phyloP scores from a whole-genome alignment of 2,888 invertebrate genomes.

The Pseudeuparius sepicola region DNA sequence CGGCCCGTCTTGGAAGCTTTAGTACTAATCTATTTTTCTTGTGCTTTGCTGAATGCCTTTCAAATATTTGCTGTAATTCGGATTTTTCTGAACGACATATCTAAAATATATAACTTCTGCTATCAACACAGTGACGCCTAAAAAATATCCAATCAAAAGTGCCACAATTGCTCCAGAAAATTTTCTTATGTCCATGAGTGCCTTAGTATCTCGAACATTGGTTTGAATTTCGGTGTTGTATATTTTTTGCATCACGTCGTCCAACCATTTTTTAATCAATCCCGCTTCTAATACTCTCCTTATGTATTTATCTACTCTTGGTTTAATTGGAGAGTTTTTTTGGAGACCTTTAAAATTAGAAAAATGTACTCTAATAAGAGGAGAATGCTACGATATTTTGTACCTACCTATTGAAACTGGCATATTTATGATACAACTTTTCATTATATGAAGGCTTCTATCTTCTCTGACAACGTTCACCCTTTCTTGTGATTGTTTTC shows the following conservation, averaged over 20 bases:
- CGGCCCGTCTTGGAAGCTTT: too few species aligned
- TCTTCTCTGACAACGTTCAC: conserved; percentile 22
- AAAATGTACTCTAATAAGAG: conserved; percentile 3
- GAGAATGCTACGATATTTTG: conserved; percentile 1
- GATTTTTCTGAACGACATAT: conserved; percentile 53
- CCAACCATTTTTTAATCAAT: conserved; percentile 67
- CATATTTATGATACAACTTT: conserved; percentile 68
- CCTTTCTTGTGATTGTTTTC: background rate
- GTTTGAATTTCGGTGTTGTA: conserved; percentile 43
- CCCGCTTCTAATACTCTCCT: conserved; percentile 64
- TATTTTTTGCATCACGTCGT: conserved; percentile 57
- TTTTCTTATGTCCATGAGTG: conserved; percentile 67
- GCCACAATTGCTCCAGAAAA: conserved; percentile 69
- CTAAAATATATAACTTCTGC: conserved; percentile 60
- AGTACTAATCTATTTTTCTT: too few species aligned
- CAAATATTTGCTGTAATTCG: conserved; percentile 61
- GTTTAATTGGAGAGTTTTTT: conserved; percentile 70
- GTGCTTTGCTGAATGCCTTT: conserved; percentile 22
- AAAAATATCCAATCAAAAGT: conserved; percentile 56
- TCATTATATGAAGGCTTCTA: conserved; percentile 68
- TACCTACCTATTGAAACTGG: conserved; percentile 55
- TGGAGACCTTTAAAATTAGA: conserved; percentile 50
- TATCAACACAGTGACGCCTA: conserved; percentile 48
- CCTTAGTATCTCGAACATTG: conserved; percentile 46
- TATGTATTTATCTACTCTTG: conserved; percentile 55